Evolutionary conservation across 2,113 vertebrate genomes (phyloP), one percentile per base, ranked within the genome.

Genomic region (Coturnix japonica): DNA sequence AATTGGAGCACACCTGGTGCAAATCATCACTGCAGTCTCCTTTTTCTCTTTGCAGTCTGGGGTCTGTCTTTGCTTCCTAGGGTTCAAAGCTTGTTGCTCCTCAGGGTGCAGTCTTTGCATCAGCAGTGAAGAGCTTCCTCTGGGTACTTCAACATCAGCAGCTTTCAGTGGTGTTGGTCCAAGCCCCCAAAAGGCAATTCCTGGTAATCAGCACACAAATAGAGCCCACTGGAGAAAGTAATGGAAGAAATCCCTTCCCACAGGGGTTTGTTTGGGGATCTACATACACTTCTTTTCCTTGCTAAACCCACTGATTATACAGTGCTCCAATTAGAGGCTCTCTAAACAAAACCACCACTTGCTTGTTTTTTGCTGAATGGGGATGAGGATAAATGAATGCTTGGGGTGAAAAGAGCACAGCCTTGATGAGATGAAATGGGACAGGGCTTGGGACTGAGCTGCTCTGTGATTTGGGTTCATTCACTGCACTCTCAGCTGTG

Each of bases 391-490:
- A 23, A 66, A n/a, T 4, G 65, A 49, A 35, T 8, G 13, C 25
- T 54, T 19, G 1, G 5, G 22, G 28, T 2, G 4, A 61, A 56
- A 30, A 30, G 37, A 41, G 60, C 39, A 70, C 33, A 21, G 11
- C 12, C 56, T 0, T 1, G 17, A 18, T 5, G 54, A 2, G n/a
- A 18, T 6, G 54, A 2, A 26, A 9, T 26, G 6, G 1, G 2
- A 16, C 35, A 37, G 54, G 46, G 46, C 37, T 53, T 28, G 26
- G 25, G 26, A 26, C 51, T 53, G 8, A 70, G 39, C 60, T 63
- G 35, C 35, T 63, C 35, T 39, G 37, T 39, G 60, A 8, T 39
- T 7, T 63, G 60, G 25, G 22, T 9, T 61, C 53, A 43, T 25
- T 25, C 1, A 0, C 66, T 56, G n/a, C 14, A 11, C 22, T 5